These are phyloP conservation scores for Drosophila recens DNA, from an alignment of 2,888 invertebrate genomes.

Conservation along the genomic window DNA sequence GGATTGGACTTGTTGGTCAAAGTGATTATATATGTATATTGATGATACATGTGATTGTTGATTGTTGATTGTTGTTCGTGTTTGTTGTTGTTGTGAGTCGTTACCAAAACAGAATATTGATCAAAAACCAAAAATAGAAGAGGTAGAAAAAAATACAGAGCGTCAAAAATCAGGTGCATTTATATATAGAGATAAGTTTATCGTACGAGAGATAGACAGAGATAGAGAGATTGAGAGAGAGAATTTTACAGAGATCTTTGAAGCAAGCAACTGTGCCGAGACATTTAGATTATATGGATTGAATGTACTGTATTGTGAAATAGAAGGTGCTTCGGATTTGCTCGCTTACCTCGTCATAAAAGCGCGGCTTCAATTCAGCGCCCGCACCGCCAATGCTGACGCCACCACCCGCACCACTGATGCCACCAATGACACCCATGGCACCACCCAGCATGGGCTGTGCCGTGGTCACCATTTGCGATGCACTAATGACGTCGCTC, in stretches of 20 bases:
- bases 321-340: conserved; percentile 53
- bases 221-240: conserved; percentile 28
- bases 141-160: conserved; percentile 65
- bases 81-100: conserved; percentile 37
- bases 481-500: conserved; percentile 84
- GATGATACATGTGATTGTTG: conserved; percentile 32
- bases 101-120: conserved; percentile 73
- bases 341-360: conserved; percentile 84
- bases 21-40: conserved; percentile 13
- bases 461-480: conserved; percentile 78
- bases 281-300: conserved; percentile 68
- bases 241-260: conserved; percentile 31
- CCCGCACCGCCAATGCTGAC: conserved; percentile 85
- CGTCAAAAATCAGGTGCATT: conserved; percentile 76
- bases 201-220: conserved; percentile 48
- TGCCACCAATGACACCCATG: conserved; percentile 63
- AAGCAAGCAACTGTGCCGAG: conserved; percentile 78
- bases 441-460: conserved; percentile 67
- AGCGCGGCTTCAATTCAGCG: conserved; percentile 86
- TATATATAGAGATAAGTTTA: conserved; percentile 51
- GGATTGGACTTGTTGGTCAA: conserved; percentile 81
- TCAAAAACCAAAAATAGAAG: conserved; percentile 65
- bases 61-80: conserved; percentile 46
- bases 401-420: conserved; percentile 79
- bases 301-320: conserved; percentile 11